phyloP scores from a whole-genome alignment of 2,888 invertebrate species.

The Ceriagrion tenellum region DNA sequence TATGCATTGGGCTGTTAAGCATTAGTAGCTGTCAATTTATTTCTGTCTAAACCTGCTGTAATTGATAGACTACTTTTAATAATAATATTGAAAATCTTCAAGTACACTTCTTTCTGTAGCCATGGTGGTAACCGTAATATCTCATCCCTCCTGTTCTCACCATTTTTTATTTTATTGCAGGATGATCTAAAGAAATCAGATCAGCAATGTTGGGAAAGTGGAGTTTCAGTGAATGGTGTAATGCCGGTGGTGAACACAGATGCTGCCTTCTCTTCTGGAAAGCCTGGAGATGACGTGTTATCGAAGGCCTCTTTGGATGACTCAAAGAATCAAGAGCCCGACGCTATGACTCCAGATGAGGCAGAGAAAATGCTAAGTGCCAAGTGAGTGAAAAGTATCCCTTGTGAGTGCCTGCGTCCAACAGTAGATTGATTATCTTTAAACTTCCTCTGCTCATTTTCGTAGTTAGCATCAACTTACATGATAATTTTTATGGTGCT shows the following conservation, averaged over 20 bases:
- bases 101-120: too few species aligned
- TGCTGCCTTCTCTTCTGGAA: conserved; percentile 5
- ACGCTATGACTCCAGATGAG: conserved; percentile 90
- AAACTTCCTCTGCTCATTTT: conserved; percentile 49
- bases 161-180: neutral
- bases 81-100: too few species aligned
- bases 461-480: neutral
- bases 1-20: too few species aligned
- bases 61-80: too few species aligned
- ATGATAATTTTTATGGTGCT: neutral
- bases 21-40: too few species aligned
- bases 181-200: conserved; percentile 40
- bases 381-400: conserved; percentile 81
- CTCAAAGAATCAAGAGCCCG: conserved; percentile 70
- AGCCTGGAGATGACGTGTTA: conserved; percentile 4
- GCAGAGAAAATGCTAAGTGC: conserved; percentile 92
- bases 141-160: too few species aligned
- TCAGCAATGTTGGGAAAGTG: conserved; percentile 57
- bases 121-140: too few species aligned
- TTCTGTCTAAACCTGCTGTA: too few species aligned
- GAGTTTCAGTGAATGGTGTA: neutral
- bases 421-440: neutral
- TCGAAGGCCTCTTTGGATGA: conserved; percentile 30
- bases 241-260: neutral
- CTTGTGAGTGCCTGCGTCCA: neutral